phyloP scores from a whole-genome alignment of 2,113 vertebrate species.

The Pagrus major region DNA sequence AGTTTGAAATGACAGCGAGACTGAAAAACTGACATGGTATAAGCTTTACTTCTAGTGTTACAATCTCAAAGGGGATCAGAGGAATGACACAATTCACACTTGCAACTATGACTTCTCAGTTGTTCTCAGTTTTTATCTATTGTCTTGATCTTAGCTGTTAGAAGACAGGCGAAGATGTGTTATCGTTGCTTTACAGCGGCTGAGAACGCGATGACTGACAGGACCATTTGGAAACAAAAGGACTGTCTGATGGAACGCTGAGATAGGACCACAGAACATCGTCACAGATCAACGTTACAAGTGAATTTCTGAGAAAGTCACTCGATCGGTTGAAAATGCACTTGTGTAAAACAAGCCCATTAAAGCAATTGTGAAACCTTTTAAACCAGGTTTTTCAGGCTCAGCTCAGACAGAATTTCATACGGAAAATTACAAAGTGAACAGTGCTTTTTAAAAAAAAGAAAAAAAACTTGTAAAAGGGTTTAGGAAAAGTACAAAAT shows the following conservation, averaged over 20 bases:
- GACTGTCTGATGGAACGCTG: background rate
- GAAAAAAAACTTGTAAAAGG: background rate
- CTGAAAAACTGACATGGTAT: background rate
- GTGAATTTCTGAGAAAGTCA: background rate
- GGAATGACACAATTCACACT: background rate
- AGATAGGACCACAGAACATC: background rate
- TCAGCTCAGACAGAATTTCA: background rate
- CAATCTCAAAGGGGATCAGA: background rate
- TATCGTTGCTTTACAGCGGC: background rate
- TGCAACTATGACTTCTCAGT: background rate
- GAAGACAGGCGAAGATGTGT: background rate
- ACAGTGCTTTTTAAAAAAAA: background rate
- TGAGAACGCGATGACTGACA: background rate
- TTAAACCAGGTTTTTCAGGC: background rate
- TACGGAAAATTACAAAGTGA: background rate
- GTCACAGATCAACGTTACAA: background rate
- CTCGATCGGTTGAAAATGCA: background rate
- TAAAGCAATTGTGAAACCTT: background rate
- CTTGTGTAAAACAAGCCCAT: background rate
- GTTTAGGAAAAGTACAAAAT: constrained; percentile 23
- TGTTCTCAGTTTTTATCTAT: background rate
- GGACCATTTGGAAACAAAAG: background rate
- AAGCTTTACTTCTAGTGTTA: background rate
- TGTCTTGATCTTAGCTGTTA: background rate
- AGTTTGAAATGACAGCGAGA: background rate